Base-by-base conservation (phyloP, 1,140 invertebrate species). In the Lordiphosa stackelbergi region DNA sequence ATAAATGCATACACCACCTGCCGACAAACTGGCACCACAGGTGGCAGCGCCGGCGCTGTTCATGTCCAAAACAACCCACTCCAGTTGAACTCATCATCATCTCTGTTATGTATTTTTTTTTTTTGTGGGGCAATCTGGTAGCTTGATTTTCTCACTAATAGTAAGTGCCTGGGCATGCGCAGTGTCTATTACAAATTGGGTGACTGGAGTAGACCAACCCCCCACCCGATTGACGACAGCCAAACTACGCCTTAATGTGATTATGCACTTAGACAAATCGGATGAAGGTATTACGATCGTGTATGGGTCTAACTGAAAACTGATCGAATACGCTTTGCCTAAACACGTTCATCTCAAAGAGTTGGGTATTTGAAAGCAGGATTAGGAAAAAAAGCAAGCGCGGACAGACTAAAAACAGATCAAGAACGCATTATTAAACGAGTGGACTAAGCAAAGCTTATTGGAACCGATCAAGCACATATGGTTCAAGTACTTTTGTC, bases 11-110 rank as follows among this genome's bases (percentile, higher is more conserved):
- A 58, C 47, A 58, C 42, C 59, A 69, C 55, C 54, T 71, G 73
- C 75, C 70, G 7, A 31, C 28, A 79, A 78, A 78, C 75, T 46
- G 70, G 73, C 73, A 55, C 49, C 68, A 42, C 58, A 78, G 62
- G 57, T 73, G 63, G 53, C 12, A 46, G 19, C 37, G 11, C 41
- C 28, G 40, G 48, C 34, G 11, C 34, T 53, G 36, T n/a, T 8
- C 38, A 28, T 19, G 46, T n/a, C 43, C 49, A 40, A 40, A 43
- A n/a, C 7, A 16, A 37, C 36, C 38, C 38, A 37, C 41, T 49
- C 28, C 45, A 40, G 8, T 42, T 11, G 55, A 58, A 65, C 69
- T 66, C 69, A 69, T 78, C 74, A 78, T 53, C 53, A 19, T 38
- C 41, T 52, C 16, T 5, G 37, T 48, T 11, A 31, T 37, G 11